Evolutionary conservation across 2,888 invertebrate genomes (phyloP).

Genomic region (Nephrotoma flavescens): DNA sequence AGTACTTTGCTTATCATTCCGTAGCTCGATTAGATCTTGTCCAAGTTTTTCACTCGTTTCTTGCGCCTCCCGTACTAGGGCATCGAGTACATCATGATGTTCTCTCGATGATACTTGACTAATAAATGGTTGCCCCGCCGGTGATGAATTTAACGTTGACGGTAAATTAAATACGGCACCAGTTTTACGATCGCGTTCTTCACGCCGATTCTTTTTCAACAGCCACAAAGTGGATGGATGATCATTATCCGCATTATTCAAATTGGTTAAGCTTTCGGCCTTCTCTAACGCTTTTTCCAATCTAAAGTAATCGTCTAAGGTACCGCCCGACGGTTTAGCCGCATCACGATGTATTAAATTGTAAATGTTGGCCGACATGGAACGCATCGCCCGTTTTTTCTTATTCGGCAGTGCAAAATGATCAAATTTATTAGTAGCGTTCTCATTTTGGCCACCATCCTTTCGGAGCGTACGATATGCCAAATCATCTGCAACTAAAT

Average conservation of each 20-base stretch:
- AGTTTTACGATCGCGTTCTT: slow-evolving; percentile 16
- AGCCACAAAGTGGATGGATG: slow-evolving; percentile 23
- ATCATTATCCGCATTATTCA: slow-evolving; percentile 24
- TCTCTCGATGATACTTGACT: slow-evolving; percentile 39
- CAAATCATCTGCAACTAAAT: slow-evolving; percentile 73
- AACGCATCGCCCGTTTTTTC: slow-evolving; percentile 67
- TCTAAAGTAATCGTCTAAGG: slow-evolving; percentile 40
- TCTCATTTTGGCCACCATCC: slow-evolving; percentile 35
- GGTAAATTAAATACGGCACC: slow-evolving; percentile 30
- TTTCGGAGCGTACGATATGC: slow-evolving; percentile 75
- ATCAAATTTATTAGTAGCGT: slow-evolving; percentile 29
- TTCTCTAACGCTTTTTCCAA: slow-evolving; percentile 40
- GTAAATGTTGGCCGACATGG: slow-evolving; percentile 71
- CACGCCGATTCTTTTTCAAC: not conserved
- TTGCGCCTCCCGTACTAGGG: slow-evolving; percentile 59
- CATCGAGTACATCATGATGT: slow-evolving; percentile 49
- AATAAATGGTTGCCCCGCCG: slow-evolving; percentile 13
- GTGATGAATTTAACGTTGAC: slow-evolving; percentile 18
- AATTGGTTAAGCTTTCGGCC: slow-evolving; percentile 45
- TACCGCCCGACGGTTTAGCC: slow-evolving; percentile 30
- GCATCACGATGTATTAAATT: slow-evolving; percentile 53
- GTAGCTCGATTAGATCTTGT: slow-evolving; percentile 46
- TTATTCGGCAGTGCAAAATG: slow-evolving; percentile 33
- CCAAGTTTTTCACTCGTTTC: slow-evolving; percentile 55
- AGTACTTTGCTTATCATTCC: slow-evolving; percentile 24